A percentile compares a stretch with the other conserved stretches of the same genome.
Conservation (phyloP, 2,797 vertebrate genomes). For the Philypnodon macrostomus region DNA sequence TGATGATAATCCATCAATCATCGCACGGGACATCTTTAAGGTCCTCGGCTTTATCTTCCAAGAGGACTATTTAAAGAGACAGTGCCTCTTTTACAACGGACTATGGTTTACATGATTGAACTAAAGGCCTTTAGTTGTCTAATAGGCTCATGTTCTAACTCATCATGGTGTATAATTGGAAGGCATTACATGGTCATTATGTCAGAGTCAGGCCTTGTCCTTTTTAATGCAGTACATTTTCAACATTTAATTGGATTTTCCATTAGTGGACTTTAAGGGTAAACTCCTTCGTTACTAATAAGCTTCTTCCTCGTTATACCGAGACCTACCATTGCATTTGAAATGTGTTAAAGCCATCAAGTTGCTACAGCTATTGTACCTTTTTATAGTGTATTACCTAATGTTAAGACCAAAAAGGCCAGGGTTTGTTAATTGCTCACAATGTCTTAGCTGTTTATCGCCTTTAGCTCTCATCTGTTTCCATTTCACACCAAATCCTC, state of each 20-base stretch:
- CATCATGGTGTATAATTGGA: conserved; percentile 3
- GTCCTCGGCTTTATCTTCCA: conserved; percentile 28
- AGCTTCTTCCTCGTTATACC: conserved; percentile 10
- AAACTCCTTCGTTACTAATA: conserved; percentile 13
- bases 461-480: conserved; percentile 10
- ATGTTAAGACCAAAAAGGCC: no score
- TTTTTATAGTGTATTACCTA: background rate
- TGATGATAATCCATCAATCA: conserved; percentile 65
- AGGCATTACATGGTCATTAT: conserved; percentile 11
- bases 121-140: conserved; percentile 14
- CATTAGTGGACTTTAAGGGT: conserved; percentile 14
- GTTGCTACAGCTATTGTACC: background rate
- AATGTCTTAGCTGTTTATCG: conserved; percentile 14
- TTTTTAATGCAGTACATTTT: conserved; percentile 10
- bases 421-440: background rate
- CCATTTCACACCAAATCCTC: conserved; percentile 24
- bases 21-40: conserved; percentile 17
- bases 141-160: conserved; percentile 14
- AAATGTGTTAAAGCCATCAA: background rate
- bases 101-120: conserved; percentile 3
- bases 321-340: background rate
- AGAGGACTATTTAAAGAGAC: conserved; percentile 30
- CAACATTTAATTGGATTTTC: conserved; percentile 16
- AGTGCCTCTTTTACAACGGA: conserved; percentile 3
- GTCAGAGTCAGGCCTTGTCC: conserved; percentile 3